phyloP scores from a whole-genome alignment of 2,113 vertebrate genomes.

The Neopipo cinnamomea region DNA sequence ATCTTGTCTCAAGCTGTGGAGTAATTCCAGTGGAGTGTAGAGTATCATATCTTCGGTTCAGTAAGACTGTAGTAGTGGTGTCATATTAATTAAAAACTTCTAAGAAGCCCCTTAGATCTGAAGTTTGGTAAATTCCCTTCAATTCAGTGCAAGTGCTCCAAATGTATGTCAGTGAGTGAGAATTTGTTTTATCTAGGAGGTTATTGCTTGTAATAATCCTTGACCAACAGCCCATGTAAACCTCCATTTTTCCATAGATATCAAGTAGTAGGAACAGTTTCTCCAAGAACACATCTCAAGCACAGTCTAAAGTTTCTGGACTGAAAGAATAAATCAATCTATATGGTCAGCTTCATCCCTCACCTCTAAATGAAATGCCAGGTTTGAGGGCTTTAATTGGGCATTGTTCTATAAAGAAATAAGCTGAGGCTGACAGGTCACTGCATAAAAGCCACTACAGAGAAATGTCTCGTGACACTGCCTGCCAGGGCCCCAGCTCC shows the following conservation, averaged over 20 bases:
- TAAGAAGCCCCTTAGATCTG: background rate
- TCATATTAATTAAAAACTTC: conserved; percentile 9
- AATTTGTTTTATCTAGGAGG: background rate
- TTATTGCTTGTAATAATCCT: background rate
- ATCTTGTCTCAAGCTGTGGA: background rate
- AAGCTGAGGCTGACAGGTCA: background rate
- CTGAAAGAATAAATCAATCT: background rate
- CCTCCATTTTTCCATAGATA: background rate
- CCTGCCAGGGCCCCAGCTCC: background rate
- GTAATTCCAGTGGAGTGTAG: background rate
- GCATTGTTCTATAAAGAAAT: background rate
- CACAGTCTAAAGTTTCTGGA: background rate
- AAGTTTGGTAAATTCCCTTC: background rate
- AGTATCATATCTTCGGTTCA: background rate
- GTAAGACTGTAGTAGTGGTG: background rate
- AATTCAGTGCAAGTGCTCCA: background rate
- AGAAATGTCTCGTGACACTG: background rate
- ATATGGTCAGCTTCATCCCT: background rate
- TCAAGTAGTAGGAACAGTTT: background rate
- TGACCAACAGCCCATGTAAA: background rate
- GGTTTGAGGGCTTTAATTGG: background rate
- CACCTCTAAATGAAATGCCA: background rate
- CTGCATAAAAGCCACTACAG: background rate
- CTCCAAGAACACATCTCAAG: background rate
- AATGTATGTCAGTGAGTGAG: background rate